Conservation (phyloP, 2,888 invertebrate species). For the Agrochola lota region DNA sequence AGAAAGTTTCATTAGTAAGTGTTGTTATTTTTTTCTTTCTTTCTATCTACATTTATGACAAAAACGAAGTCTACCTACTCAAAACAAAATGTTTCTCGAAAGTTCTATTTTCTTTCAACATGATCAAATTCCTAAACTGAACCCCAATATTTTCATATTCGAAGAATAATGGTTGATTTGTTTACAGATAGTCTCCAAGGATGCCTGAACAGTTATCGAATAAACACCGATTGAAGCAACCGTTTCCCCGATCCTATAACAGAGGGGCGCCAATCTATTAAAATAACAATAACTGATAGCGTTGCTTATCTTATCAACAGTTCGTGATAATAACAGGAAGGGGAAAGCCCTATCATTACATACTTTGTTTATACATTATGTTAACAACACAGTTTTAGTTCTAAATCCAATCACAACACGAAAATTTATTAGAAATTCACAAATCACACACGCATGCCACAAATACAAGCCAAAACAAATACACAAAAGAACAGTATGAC, state of each 20-base stretch:
- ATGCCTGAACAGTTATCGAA: constrained; percentile 8
- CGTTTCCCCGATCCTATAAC: background rate
- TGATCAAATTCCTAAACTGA: background rate
- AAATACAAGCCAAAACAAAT: constrained; percentile 1
- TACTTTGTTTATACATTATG: background rate
- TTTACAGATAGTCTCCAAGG: constrained; percentile 25
- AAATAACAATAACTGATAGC: constrained; percentile 29
- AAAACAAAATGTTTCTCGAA: background rate
- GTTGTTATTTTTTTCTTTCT: background rate
- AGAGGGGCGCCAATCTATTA: constrained; percentile 11
- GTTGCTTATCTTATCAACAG: constrained; percentile 40
- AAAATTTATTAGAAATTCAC: background rate
- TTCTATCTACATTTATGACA: background rate
- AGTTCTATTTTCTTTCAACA: background rate
- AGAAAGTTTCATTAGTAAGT: background rate
- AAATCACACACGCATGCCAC: background rate
- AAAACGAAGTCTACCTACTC: background rate
- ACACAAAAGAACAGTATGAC: background rate
- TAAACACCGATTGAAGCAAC: constrained; percentile 3
- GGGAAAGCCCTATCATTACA: constrained; percentile 20
- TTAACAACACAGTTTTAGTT: constrained; percentile 23
- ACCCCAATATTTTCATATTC: background rate
- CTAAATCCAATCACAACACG: background rate
- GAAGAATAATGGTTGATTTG: background rate
- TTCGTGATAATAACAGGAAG: constrained; percentile 27